Percentiles rank a stretch among this genome's conserved stretches.
These are phyloP conservation scores for Carcina quercana DNA, from an alignment of 2,888 invertebrate genomes.

Conservation along the genomic window DNA sequence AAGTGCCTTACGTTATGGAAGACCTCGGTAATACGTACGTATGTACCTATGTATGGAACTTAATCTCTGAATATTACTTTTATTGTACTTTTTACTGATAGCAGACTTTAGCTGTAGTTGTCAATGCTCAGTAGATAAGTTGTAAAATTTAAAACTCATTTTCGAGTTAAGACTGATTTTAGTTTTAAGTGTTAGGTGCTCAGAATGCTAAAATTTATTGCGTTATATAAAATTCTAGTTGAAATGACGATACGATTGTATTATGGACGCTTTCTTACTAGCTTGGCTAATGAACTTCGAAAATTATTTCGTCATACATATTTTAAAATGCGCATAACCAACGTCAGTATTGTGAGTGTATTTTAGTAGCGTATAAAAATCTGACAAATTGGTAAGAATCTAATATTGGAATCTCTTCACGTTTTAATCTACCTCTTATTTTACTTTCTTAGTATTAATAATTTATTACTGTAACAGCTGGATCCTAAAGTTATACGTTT, in stretches of 20 bases:
- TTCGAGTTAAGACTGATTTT: conserved; percentile 68
- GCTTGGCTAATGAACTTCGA: no score
- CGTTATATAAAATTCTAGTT: conserved; percentile 34
- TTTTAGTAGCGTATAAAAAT: no score
- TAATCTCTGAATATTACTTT: no score
- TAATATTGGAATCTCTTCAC: conserved; percentile 63
- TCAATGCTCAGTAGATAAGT: conserved; percentile 48
- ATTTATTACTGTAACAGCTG: conserved; percentile 54
- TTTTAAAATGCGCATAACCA: conserved; percentile 41
- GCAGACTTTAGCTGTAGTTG: no score
- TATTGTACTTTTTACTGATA: conserved; percentile 15
- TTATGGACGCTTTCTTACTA: no score
- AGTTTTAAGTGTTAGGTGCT: conserved; percentile 62
- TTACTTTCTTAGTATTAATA: conserved; percentile 54
- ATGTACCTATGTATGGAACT: neutral
- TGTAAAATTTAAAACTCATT: conserved; percentile 43
- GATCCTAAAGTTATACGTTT: conserved; percentile 42
- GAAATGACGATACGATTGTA: no score
- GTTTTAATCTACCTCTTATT: conserved; percentile 68
- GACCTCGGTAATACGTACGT: no score
- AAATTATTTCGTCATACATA: no score
- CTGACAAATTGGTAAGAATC: no score
- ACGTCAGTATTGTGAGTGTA: conserved; percentile 71
- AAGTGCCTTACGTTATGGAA: no score
- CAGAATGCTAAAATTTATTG: conserved; percentile 41